Base-by-base conservation (phyloP, 1,140 invertebrate species). In the Hyposmocoma kahamanoa region DNA sequence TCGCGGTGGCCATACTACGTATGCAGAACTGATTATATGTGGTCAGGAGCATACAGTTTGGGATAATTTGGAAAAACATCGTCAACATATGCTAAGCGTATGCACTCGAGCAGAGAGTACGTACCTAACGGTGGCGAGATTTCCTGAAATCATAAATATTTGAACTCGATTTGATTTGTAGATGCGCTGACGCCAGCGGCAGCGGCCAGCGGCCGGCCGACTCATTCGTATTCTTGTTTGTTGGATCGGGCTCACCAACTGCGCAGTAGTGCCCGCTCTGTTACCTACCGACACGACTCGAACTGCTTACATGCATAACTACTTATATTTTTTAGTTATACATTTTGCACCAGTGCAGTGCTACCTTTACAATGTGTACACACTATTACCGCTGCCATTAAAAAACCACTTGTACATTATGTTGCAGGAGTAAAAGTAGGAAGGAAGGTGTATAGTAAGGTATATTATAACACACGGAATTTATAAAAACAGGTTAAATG, bases 81-180 rank as follows among this genome's bases (percentile, higher is more conserved):
- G 17, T 22, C 32, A 51, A 70, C 59, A 46, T 65, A 72, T 69
- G 69, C 59, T 67, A 52, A 72, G 45, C 34, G 43, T 50, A 71
- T 66, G 52, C 54, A 49, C 32, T n/a, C 11, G 32, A 6, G 32
- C 32, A 15, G 10, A 17, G 32, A n/a, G n/a, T n/a, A n/a, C 38
- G 11, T 20, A 54, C 15, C 55, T 62, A 61, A 62, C 62, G 61
- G 62, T 59, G 56, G 42, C 52, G 39, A 58, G 49, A 54, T 65
- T 72, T 70, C 56, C 63, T 71, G 64, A 71, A 63, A 62, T 72
- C 67, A 76, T 76, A 63, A 71, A 76, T 72, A 76, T 69, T 63
- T 65, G 63, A 72, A 72, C 50, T 22, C 39, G n/a, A 70, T 72
- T 73, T 72, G 68, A 24, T 21, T 73, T 73, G 62, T 49, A 72